These are phyloP conservation scores for Macrosoma leucophasiata DNA, from an alignment of 2,888 invertebrate genomes.

Conservation along the genomic window DNA sequence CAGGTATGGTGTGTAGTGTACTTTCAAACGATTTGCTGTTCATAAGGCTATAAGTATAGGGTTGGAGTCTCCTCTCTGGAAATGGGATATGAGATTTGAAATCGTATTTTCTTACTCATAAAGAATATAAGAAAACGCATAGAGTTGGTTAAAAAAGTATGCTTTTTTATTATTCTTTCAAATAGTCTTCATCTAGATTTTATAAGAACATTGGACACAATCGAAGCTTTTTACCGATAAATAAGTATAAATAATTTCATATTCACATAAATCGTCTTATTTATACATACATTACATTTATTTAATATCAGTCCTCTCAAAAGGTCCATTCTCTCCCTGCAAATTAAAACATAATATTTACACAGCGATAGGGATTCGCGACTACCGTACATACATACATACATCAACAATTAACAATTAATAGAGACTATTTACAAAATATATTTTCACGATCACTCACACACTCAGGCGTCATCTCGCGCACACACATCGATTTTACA, in stretches of 20 bases:
- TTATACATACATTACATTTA: constrained; percentile 76
- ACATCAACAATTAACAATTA: constrained; percentile 76
- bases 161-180: constrained; percentile 76
- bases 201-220: constrained; percentile 77
- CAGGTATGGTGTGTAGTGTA: too few relatives aligned
- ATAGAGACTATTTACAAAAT: constrained; percentile 76
- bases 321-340: constrained; percentile 76
- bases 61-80: too few relatives aligned
- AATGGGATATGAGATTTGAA: too few relatives aligned
- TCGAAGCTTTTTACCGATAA: constrained; percentile 76
- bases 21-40: too few relatives aligned
- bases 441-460: constrained; percentile 57
- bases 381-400: constrained; percentile 74
- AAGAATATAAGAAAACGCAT: constrained; percentile 41
- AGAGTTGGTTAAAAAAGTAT: constrained; percentile 75
- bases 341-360: constrained; percentile 74
- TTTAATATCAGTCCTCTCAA: constrained; percentile 76
- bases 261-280: constrained; percentile 75
- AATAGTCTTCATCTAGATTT: constrained; percentile 76
- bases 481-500: constrained; percentile 49
- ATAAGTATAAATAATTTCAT: constrained; percentile 77
- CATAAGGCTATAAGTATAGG: too few relatives aligned
- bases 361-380: constrained; percentile 75
- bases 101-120: background rate
- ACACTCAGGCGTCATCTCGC: constrained; percentile 57